Evolutionary conservation across 2,888 invertebrate genomes (phyloP).

Genomic region (Disparrhopalites patrizii): DNA sequence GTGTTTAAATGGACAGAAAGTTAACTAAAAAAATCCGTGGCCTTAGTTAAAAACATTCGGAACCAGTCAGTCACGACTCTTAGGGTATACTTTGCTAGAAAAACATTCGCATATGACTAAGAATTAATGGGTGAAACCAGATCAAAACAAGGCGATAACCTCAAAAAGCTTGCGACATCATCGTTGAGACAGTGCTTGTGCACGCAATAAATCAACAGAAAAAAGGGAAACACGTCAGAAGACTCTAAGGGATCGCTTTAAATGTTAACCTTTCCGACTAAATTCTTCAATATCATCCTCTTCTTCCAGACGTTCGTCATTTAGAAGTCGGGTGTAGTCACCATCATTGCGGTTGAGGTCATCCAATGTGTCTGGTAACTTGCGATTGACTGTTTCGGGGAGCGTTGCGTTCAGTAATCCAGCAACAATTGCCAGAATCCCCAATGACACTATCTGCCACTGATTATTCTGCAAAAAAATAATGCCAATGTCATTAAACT

Average conservation of each 20-base stretch:
- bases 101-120: too few species aligned
- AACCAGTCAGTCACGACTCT: too few species aligned
- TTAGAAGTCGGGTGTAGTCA: background rate
- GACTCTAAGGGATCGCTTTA: background rate
- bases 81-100: too few species aligned
- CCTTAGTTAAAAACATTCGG: too few species aligned
- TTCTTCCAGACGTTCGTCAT: background rate
- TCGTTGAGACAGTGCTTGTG: too few species aligned
- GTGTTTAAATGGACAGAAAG: too few species aligned
- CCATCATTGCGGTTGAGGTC: conserved; percentile 37
- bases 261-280: background rate
- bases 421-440: conserved; percentile 42
- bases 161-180: too few species aligned
- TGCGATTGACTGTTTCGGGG: conserved; percentile 48
- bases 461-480: background rate
- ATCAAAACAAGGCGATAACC: too few species aligned
- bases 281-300: background rate
- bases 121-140: too few species aligned
- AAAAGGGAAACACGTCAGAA: too few species aligned
- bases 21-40: too few species aligned
- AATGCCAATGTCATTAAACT: background rate
- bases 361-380: conserved; percentile 49
- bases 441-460: conserved; percentile 36
- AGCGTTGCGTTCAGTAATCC: conserved; percentile 48
- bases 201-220: too few species aligned